Conservation (phyloP, 2,113 vertebrate genomes). For the Rana temporaria region DNA sequence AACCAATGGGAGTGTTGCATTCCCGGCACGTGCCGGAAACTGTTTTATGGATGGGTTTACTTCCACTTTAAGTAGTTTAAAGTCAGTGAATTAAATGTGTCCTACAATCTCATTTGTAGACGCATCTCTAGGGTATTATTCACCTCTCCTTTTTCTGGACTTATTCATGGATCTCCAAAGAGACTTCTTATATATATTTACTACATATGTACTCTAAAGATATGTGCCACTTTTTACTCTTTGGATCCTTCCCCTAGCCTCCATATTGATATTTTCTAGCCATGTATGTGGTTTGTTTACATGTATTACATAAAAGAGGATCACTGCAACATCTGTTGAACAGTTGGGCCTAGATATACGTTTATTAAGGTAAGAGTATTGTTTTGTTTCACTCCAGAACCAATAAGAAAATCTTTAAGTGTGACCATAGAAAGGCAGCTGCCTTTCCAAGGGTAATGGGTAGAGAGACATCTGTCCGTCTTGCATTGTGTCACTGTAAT, state of each 20-base stretch:
- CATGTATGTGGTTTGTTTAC: not conserved
- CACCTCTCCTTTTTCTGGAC: not conserved
- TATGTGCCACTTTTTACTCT: not conserved
- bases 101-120: not conserved
- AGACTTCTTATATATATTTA: no score
- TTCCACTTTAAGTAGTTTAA: not conserved
- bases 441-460: no score
- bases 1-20: no score
- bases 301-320: not conserved
- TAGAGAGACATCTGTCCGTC: no score
- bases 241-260: not conserved
- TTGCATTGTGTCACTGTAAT: no score
- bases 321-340: not conserved
- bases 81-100: conserved; percentile 17
- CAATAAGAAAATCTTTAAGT: no score
- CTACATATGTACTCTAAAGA: not conserved
- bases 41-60: no score
- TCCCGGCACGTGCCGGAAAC: no score
- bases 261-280: not conserved
- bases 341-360: not conserved
- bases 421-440: no score
- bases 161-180: no score
- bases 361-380: no score
- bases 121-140: not conserved
- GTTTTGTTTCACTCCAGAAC: no score